phyloP scores from a whole-genome alignment of 1,140 invertebrate genomes.

The Idris sp. region DNA sequence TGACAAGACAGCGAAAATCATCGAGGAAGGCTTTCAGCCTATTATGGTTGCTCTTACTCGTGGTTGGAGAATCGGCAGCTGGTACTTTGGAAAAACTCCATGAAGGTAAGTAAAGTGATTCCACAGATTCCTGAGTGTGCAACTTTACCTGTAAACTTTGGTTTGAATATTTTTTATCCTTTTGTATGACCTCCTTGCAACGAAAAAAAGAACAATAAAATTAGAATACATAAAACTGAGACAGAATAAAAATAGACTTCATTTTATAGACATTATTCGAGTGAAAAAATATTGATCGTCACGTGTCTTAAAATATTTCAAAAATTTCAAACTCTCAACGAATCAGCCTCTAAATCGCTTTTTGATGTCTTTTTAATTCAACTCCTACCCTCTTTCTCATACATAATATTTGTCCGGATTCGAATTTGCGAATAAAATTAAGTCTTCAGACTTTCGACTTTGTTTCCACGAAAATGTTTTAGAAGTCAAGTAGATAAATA shows the following conservation, averaged over 20 bases:
- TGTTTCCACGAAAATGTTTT: conserved; percentile 25
- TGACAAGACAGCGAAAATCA: conserved; percentile 66
- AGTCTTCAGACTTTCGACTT: conserved; percentile 31
- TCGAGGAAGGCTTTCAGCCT: conserved; percentile 67
- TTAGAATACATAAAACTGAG: conserved; percentile 24
- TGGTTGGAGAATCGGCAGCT: conserved; percentile 64
- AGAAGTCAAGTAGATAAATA: conserved; percentile 42
- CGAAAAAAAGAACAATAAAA: too few relatives aligned
- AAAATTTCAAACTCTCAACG: conserved; percentile 21
- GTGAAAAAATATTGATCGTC: too few relatives aligned
- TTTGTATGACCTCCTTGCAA: conserved; percentile 44
- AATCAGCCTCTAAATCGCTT: conserved; percentile 42
- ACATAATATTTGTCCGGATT: conserved; percentile 44
- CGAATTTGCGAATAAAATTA: conserved; percentile 42
- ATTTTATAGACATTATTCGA: too few relatives aligned
- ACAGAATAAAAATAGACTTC: conserved; percentile 10
- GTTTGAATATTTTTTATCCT: conserved; percentile 62
- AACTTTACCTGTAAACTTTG: conserved; percentile 62
- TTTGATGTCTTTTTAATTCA: conserved; percentile 59
- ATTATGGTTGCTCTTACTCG: conserved; percentile 67
- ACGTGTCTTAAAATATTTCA: conserved; percentile 23
- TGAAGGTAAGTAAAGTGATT: conserved; percentile 71
- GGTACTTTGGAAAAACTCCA: conserved; percentile 76
- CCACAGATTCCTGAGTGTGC: conserved; percentile 51
- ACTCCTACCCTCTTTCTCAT: conserved; percentile 3